Conservation (phyloP, 37 sponge, comb jelly and placozoan genomes). For the Cliona cf. orientalis region DNA sequence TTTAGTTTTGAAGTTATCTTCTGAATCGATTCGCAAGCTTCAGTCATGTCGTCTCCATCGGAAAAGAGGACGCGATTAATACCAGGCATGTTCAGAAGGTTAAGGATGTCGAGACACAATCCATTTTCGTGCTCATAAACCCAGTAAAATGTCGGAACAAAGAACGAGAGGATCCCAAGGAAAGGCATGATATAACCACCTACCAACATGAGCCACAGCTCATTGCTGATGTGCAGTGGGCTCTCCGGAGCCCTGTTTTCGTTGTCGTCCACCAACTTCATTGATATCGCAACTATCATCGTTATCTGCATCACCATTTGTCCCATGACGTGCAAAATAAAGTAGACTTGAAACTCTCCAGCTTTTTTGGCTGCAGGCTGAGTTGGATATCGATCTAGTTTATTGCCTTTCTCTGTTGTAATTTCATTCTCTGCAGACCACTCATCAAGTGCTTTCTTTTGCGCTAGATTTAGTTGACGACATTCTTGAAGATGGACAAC, state of each 20-base stretch:
- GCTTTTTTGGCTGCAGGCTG: neutral
- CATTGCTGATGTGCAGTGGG: neutral
- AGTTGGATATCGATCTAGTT: neutral
- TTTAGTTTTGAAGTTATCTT: neutral
- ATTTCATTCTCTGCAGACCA: neutral
- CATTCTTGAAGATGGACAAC: too few species aligned
- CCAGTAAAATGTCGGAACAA: slow-evolving; percentile 12
- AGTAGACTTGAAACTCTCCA: neutral
- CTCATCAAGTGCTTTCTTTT: too few species aligned
- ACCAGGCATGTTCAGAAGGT: slow-evolving; percentile 13
- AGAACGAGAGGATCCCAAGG: neutral
- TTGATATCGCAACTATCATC: slow-evolving; percentile 9
- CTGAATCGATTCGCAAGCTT: neutral
- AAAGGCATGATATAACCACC: neutral
- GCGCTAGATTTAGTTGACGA: too few species aligned
- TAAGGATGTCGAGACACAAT: slow-evolving; percentile 5
- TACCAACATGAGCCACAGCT: neutral
- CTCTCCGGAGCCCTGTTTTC: neutral
- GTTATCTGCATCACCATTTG: slow-evolving; percentile 10
- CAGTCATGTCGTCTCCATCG: neutral
- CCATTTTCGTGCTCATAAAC: slow-evolving; percentile 3
- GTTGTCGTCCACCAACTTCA: neutral
- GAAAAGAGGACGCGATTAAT: neutral
- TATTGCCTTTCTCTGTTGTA: neutral
- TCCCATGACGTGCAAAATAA: slow-evolving; percentile 9